Evolutionary conservation across 2,888 invertebrate species (phyloP).

Genomic region (Pandemis cinnamomeana): DNA sequence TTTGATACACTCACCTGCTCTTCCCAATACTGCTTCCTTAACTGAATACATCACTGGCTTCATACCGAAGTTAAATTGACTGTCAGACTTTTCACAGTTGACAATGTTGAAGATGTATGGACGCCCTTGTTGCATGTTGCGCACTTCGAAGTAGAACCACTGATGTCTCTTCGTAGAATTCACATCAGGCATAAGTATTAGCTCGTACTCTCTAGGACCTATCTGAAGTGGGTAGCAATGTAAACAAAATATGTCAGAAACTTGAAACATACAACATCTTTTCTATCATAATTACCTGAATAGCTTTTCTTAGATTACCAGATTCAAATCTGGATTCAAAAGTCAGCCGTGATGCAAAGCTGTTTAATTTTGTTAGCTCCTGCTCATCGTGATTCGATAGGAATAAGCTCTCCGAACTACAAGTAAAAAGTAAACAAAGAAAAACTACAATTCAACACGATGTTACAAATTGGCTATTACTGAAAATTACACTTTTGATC

Average conservation of each 20-base stretch:
- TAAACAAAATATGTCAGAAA: neutral
- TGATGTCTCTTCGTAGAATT: constrained; percentile 92
- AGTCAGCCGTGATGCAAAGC: constrained; percentile 78
- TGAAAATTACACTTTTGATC: too few species aligned
- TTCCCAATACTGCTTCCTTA: constrained; percentile 85
- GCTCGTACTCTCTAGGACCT: constrained; percentile 90
- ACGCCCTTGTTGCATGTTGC: constrained; percentile 88
- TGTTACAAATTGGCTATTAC: too few species aligned
- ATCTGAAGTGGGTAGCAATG: constrained; percentile 80
- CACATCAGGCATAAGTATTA: constrained; percentile 92
- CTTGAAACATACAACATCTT: neutral
- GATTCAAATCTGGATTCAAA: constrained; percentile 95
- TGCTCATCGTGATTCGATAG: constrained; percentile 81
- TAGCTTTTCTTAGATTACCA: constrained; percentile 92
- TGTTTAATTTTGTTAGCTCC: constrained; percentile 73
- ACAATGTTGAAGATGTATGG: constrained; percentile 93
- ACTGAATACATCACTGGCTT: constrained; percentile 95
- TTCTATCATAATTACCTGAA: constrained; percentile 83
- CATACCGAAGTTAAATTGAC: constrained; percentile 95
- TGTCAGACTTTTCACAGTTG: constrained; percentile 94
- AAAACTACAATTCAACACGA: neutral
- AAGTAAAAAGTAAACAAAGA: constrained; percentile 45
- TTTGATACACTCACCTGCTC: constrained; percentile 65
- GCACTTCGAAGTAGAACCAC: constrained; percentile 97
- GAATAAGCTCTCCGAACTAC: constrained; percentile 65